Conservation (phyloP, 1,140 invertebrate genomes). For the Drosophila insularis region DNA sequence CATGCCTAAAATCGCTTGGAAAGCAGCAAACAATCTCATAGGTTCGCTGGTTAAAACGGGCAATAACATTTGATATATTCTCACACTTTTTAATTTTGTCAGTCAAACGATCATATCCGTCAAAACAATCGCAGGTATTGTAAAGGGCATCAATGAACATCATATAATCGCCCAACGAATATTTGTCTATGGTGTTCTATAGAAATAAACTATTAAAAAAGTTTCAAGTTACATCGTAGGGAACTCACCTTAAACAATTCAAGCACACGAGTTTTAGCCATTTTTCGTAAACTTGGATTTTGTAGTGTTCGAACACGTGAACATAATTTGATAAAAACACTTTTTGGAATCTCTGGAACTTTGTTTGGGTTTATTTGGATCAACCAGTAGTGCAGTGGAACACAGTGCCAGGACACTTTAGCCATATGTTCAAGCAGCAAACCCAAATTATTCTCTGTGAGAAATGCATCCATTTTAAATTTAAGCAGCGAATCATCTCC, state of each 20-base stretch:
- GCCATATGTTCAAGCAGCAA: slow-evolving; percentile 42
- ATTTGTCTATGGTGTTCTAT: slow-evolving; percentile 30
- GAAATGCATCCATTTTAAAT: slow-evolving; percentile 20
- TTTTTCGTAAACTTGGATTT: slow-evolving; percentile 43
- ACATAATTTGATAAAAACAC: slow-evolving; percentile 48
- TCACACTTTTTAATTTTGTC: slow-evolving; percentile 37
- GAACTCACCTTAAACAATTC: slow-evolving; percentile 49
- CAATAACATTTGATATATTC: slow-evolving; percentile 17
- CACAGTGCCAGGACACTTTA: slow-evolving; percentile 57
- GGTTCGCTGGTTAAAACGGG: slow-evolving; percentile 47
- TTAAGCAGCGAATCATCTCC: slow-evolving; percentile 27
- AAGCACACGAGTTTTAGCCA: slow-evolving; percentile 17
- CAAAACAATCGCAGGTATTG: slow-evolving; percentile 52
- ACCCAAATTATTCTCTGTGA: neutral
- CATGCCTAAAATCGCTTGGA: neutral
- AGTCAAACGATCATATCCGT: slow-evolving; percentile 33
- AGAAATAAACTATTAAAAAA: neutral
- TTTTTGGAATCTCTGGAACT: slow-evolving; percentile 10
- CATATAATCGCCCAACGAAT: slow-evolving; percentile 58
- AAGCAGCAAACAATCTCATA: slow-evolving; percentile 36
- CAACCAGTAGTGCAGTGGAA: slow-evolving; percentile 65
- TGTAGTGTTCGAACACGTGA: slow-evolving; percentile 52
- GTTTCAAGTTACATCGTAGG: neutral
- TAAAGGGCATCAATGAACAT: slow-evolving; percentile 59
- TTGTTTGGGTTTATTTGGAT: slow-evolving; percentile 11